Conservation (phyloP, 2,113 vertebrate species). For the Tursiops truncatus region DNA sequence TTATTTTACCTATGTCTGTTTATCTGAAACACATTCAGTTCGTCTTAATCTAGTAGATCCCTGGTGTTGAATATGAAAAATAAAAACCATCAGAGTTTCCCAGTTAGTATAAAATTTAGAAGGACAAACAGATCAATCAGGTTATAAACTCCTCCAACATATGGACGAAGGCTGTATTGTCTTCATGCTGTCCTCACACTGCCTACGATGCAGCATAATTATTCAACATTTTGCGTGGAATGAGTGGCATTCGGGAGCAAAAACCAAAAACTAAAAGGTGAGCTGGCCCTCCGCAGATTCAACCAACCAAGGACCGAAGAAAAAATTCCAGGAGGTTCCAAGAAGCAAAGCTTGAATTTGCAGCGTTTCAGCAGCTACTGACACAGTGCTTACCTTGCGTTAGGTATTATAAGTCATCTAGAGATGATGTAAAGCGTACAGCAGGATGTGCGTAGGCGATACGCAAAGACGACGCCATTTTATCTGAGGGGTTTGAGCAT, state of each 20-base stretch:
- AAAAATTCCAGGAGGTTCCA: too few species aligned
- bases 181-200: background rate
- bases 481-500: too few species aligned
- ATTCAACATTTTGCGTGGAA: background rate
- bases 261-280: background rate
- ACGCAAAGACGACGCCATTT: too few species aligned
- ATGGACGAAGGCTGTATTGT: background rate
- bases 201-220: background rate
- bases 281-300: too few species aligned
- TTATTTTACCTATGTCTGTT: background rate
- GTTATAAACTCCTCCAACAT: background rate
- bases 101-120: background rate
- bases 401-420: too few species aligned
- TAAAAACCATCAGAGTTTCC: background rate
- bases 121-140: background rate
- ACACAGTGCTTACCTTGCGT: too few species aligned
- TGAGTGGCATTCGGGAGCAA: background rate
- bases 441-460: too few species aligned
- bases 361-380: too few species aligned
- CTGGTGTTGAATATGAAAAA: background rate
- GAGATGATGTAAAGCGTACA: fast-evolving
- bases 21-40: background rate
- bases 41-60: background rate
- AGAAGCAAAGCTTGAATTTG: too few species aligned
- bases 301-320: too few species aligned